A percentile compares a stretch with the other conserved stretches of the same genome.
Conservation (phyloP, 2,113 vertebrate genomes). For the Halcyon senegalensis region DNA sequence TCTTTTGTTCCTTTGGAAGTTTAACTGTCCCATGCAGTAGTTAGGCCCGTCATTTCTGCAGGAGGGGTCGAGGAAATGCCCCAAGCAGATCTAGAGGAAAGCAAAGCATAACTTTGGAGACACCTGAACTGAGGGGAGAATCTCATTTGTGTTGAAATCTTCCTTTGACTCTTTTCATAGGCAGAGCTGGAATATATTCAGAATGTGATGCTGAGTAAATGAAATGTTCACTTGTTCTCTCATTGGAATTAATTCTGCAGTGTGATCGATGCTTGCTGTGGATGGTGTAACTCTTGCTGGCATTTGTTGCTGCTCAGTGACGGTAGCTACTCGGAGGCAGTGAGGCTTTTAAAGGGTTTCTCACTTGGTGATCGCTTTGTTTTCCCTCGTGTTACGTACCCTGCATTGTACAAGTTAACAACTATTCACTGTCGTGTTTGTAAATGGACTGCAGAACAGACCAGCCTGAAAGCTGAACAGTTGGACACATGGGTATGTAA, state of each 20-base stretch:
- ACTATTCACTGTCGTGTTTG: not conserved
- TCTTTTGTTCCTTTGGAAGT: not conserved
- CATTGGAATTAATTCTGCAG: not conserved
- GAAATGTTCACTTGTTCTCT: not conserved
- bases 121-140: not conserved
- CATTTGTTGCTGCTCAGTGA: not conserved
- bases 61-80: not conserved
- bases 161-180: not conserved
- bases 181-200: not conserved
- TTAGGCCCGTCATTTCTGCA: not conserved
- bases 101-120: not conserved
- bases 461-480: slow-evolving; percentile 67
- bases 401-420: not conserved
- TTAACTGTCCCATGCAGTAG: not conserved
- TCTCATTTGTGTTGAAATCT: not conserved
- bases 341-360: not conserved
- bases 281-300: not conserved
- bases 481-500: not conserved
- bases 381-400: not conserved
- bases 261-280: not conserved
- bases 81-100: not conserved
- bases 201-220: not conserved
- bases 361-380: not conserved
- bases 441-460: not conserved
- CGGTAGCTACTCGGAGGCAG: not conserved